phyloP scores from a whole-genome alignment of 2,888 invertebrate species.

The Slavum lentiscoides region DNA sequence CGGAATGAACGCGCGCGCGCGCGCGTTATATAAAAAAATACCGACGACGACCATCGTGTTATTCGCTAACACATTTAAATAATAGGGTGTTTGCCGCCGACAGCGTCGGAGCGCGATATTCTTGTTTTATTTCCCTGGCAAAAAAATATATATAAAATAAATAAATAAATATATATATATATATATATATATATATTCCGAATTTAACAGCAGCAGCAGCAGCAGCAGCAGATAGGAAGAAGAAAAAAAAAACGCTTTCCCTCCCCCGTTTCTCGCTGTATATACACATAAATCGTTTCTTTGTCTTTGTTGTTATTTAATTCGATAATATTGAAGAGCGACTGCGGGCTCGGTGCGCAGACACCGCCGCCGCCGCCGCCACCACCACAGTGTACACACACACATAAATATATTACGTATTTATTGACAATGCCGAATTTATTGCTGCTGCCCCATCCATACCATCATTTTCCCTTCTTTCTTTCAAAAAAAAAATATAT shows the following conservation, averaged over 20 bases:
- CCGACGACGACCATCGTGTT: conserved; percentile 3
- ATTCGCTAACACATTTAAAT: conserved; percentile 51
- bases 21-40: not conserved
- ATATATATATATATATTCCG: conserved; percentile 17
- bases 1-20: no score
- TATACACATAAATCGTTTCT: not conserved
- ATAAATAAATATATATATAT: no score
- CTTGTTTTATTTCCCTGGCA: conserved; percentile 22
- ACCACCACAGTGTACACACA: no score
- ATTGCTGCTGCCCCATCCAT: not conserved
- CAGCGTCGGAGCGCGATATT: conserved; percentile 15
- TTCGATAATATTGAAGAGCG: conserved; percentile 43
- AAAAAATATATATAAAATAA: not conserved
- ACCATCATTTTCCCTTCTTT: no score
- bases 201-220: not conserved
- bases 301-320: conserved; percentile 43
- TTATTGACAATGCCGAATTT: conserved; percentile 38
- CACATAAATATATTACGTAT: no score
- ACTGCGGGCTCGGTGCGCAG: not conserved
- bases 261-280: not conserved
- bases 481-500: no score
- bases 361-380: no score
- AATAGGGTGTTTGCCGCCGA: conserved; percentile 40
- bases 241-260: not conserved
- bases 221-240: no score